Evolutionary conservation across 2,888 invertebrate genomes (phyloP).

Genomic region (Luperina testacea): DNA sequence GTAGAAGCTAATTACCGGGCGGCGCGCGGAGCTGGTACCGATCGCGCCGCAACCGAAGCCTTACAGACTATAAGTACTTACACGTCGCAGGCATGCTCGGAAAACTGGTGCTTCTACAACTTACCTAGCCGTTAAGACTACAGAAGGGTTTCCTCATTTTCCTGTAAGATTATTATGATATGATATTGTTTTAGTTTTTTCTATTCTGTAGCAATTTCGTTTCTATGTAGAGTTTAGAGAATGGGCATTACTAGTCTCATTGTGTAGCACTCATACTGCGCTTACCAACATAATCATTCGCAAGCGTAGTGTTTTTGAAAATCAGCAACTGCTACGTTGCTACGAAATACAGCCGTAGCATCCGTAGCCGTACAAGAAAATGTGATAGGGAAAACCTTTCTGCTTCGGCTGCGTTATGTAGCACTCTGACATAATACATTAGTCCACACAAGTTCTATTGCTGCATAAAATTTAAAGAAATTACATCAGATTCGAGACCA

Average conservation of each 20-base stretch:
- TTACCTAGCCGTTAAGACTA: neutral
- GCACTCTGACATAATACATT: neutral
- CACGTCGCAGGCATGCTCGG: slow-evolving; percentile 13
- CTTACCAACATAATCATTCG: neutral
- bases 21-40: slow-evolving; percentile 55
- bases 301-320: neutral
- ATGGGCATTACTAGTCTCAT: neutral
- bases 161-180: neutral
- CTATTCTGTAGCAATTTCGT: neutral
- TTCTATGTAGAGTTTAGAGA: neutral
- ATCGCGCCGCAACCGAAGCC: slow-evolving; percentile 55
- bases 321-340: no score
- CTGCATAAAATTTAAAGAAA: neutral
- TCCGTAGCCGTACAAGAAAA: neutral
- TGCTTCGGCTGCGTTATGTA: neutral
- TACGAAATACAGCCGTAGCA: neutral
- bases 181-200: neutral
- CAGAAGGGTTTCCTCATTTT: no score
- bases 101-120: neutral
- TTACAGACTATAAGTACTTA: slow-evolving; percentile 29
- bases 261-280: neutral
- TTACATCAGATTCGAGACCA: neutral
- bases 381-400: neutral
- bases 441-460: neutral
- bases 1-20: slow-evolving; percentile 60